phyloP scores from a whole-genome alignment of 2,797 vertebrate genomes.

The Microhierax caerulescens region DNA sequence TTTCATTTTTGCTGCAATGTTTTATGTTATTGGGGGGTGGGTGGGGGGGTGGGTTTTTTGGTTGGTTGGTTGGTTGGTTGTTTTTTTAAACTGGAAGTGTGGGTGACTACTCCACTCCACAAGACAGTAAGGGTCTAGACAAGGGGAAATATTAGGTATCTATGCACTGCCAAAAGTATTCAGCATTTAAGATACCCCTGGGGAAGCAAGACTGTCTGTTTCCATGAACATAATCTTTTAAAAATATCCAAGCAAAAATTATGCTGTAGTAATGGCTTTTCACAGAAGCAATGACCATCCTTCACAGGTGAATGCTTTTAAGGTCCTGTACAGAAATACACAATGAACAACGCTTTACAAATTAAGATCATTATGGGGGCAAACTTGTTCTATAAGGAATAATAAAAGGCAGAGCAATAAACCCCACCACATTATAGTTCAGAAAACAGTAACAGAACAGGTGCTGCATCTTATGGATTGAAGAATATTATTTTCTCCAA shows the following conservation, averaged over 20 bases:
- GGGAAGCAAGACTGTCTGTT: neutral
- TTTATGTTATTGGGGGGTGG: neutral
- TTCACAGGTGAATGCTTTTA: neutral
- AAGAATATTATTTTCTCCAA: neutral
- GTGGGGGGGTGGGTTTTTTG: neutral
- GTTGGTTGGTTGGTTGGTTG: neutral
- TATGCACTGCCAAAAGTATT: neutral
- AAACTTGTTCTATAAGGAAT: neutral
- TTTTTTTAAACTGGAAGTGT: neutral
- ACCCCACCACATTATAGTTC: accelerated
- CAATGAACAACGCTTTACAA: neutral
- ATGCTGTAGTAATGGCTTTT: neutral
- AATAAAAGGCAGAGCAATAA: neutral
- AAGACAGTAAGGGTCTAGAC: neutral
- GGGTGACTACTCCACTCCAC: neutral
- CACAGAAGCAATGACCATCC: neutral
- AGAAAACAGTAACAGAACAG: neutral
- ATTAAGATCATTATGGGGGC: neutral
- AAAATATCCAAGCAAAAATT: neutral
- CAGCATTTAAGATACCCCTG: neutral
- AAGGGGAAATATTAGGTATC: neutral
- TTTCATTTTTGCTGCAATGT: neutral
- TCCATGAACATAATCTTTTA: neutral
- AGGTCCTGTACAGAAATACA: neutral
- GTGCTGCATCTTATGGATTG: neutral